Base-by-base conservation (phyloP, 1,140 invertebrate species). In the Drosophila orena region DNA sequence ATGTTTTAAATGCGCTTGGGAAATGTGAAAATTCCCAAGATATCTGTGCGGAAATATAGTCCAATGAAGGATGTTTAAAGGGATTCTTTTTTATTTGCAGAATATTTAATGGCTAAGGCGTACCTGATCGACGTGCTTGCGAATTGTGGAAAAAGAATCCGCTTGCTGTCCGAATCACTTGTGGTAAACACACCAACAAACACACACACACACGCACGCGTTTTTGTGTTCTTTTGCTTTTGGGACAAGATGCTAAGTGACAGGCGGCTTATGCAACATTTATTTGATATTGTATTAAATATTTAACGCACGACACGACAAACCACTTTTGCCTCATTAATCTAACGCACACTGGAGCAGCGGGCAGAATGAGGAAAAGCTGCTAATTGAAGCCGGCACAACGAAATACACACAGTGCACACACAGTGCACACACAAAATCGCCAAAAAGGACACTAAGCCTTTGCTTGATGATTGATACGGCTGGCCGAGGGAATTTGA, bases 251-350 rank as follows among this genome's bases (percentile, higher is more conserved):
- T 83, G 80, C 76, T 74, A 50, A 75, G 58, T 56, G 70, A 56
- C 64, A 72, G 71, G 37, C 77, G 59, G 54, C 83, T 88, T 88
- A 88, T 88, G 83, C 79, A 88, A 88, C 76, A 88, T 88, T 88
- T 83, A 88, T 88, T 70, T 76, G 65, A 88, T 81, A 85, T 83
- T 83, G 79, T 88, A 81, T 89, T 83, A 88, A 88, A 88, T 88
- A 88, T 88, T 88, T 83, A 86, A 83, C 71, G 66, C 76, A 88
- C 79, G 80, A 88, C 83, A 88, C 84, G 79, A 89, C 88, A 88
- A 88, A 88, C 88, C 83, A 88, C 84, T 88, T 88, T 84, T 77
- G 71, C 79, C 84, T 88, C 84, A 88, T 88, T 88, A 89, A 84
- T 83, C 84, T 72, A 50, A 56, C 3, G 64, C 50, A 55, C 43